Base-by-base conservation (phyloP, 2,888 invertebrate genomes). In the Acleris laterana region DNA sequence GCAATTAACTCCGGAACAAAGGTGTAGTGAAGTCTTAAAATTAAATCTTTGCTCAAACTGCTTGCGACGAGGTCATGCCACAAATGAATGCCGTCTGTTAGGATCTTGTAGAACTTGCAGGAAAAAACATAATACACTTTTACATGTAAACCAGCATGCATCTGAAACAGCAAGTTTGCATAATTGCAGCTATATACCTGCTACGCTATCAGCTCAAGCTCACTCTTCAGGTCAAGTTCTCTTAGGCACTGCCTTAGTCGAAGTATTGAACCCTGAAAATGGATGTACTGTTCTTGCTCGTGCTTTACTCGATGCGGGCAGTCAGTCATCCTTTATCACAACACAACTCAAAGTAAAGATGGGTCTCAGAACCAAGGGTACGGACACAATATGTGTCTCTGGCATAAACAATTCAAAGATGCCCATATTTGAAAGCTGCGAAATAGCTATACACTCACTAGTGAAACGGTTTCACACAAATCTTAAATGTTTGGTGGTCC, bases 31-130 rank as follows among this genome's bases (percentile, higher is more conserved):
- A 50, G 61, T 61, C 5, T 32, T 5, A 16, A 62, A 50, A 49
- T 46, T 63, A 11, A 64, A 60, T 13, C 55, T 69, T 13, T 69
- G 69, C 20, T 19, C 46, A 13, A 68, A 65, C 20, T 68, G 70
- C 60, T 64, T 68, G 13, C 52, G 70, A 19, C 48, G 55, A 7
- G 62, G 62, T 20, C 64, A 68, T 28, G 16, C 19, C 13, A 11
- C 20, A 0, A 5, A n/a, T 1, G n/a, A 17, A 17, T 65, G 68
- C 44, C 58, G 58, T 0, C 22, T 48, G 3, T 19, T 61, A 7
- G 64, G 62, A 17, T n/a, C 59, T 5, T 68, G 64, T 22, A 44
- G 19, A 50, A 52, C 42, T 16, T 66, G 63, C 44, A 63, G 49
- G 9, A 44, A 51, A 58, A 63, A 53, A 58, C n/a, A n/a, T n/a